Base-by-base conservation (phyloP, 2,113 vertebrate species). In the Lontra canadensis region DNA sequence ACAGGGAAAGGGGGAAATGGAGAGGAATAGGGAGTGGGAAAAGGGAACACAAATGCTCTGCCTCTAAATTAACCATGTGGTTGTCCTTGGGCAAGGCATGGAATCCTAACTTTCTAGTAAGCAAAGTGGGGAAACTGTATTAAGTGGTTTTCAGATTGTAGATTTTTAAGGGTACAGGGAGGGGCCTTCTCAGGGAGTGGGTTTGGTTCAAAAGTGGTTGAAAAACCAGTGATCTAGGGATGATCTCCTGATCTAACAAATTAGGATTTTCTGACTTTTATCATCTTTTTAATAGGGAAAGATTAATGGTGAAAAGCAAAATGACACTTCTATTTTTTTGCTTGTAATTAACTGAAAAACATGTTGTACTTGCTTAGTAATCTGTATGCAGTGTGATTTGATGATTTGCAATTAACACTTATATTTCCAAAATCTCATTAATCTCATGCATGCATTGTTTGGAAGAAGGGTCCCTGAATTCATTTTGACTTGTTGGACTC, bases 251-350 rank as follows among this genome's bases (percentile, higher is more conserved):
- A 65, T 69, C 26, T 89, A 55, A 90, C 14, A 57, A 29, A 69
- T 79, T 55, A 83, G 34, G 23, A 80, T 71, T 74, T 94, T 79
- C 42, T 93, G 31, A 74, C 3, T 94, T 90, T 52, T 83, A 82
- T 42, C 25, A 39, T 83, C 7, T 78, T 42, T 90, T n/a, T 84
- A 91, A 52, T 31, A 73, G n/a, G 63, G 26, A 83, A 93, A 26
- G 31, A 96, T 63, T 94, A 71, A 49, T 69, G 18, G 31, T 61
- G 67, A 92, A 88, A 83, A 89, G 23, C n/a, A 90, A 90, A 93
- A 34, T 47, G 47, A n/a, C 31, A 9, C 39, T 96, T 97, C 39
- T 65, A 34, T 39, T 90, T 78, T 78, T 91, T 78, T 89, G 76
- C 47, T n/a, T 90, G 69, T 42, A 57, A 10, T 78, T 61, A 97